Conservation (phyloP, 2,113 vertebrate species). For the Brachyhypopomus occidentalis region DNA sequence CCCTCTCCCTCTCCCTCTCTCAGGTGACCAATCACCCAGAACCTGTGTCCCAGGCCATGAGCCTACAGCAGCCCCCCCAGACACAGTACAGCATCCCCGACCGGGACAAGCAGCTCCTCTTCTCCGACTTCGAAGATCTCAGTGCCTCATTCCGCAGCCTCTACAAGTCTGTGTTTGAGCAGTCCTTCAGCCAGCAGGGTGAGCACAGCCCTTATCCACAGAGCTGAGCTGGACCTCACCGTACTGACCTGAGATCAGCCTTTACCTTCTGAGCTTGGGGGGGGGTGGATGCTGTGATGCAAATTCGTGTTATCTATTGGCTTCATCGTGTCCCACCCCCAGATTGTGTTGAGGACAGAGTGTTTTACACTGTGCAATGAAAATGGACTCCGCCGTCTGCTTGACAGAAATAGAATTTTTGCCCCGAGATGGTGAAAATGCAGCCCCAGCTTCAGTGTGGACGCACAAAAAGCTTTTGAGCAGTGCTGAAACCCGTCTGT, state of each 20-base stretch:
- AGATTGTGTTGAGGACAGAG: no score
- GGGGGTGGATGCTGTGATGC: no score
- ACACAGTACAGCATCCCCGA: constrained; percentile 88
- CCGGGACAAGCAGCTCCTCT: constrained; percentile 85
- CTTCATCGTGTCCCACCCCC: no score
- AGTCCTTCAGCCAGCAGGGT: constrained; percentile 91
- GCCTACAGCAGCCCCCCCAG: constrained; percentile 79
- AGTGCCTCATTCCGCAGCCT: constrained; percentile 95
- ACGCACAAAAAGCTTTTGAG: constrained; percentile 55
- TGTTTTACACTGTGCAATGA: no score
- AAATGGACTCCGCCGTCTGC: constrained; percentile 47
- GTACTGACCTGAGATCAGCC: background rate
- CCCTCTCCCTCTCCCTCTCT: no score
- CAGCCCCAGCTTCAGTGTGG: constrained; percentile 36
- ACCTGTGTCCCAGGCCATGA: constrained; percentile 83
- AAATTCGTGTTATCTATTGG: no score
- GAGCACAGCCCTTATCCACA: constrained; percentile 47
- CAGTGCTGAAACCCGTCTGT: constrained; percentile 60
- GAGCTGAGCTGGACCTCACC: no score
- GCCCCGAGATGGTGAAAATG: constrained; percentile 49
- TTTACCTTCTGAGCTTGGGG: background rate
- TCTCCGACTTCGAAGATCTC: constrained; percentile 94
- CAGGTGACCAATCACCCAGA: constrained; percentile 86
- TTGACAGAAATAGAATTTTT: constrained; percentile 58
- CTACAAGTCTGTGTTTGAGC: constrained; percentile 93